Base-by-base conservation (phyloP, 1,140 invertebrate genomes). In the Brachionus sp. region DNA sequence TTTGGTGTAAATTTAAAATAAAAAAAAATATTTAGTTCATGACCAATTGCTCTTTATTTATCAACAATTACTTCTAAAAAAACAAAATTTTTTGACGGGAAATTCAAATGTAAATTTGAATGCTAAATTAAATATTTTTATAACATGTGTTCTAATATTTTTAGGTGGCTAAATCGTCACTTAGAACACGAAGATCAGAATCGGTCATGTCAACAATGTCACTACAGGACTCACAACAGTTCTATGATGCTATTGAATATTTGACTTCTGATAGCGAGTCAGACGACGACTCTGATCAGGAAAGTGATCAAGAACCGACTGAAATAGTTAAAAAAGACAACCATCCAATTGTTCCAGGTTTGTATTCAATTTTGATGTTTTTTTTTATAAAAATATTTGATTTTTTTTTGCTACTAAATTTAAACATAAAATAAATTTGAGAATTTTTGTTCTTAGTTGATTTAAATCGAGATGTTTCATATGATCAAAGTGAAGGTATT, bases 201-300 rank as follows among this genome's bases (percentile, higher is more conserved):
- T 80, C 77, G 0, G 50, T 80, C 0, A 80, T 80, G 33, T 80
- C 77, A 42, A 80, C 33, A 42, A 37, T 66, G 7, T 80, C 77
- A 6, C 35, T 80, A n/a, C 77, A 80, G 29, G 77, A 80, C 33
- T 80, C 77, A 7, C 77, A 80, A 37, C 29, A 80, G 35, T 80
- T 80, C 23, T 80, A 80, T 80, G 77, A 80, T 80, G 77, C 77
- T 19, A 80, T 80, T 44, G 77, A 80, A 29, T 80, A 80, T n/a
- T 50, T 80, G 35, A 80, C 77, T 13, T 80, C 77, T n/a, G 77
- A 80, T 1, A 80, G 50, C 13, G 77, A 80, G 33, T 80, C 77
- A 10, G 77, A 80, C 9, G 77, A 80, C 13, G 77, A 80, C 19
- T 80, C 77, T 7, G 77, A 80, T 13, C 50, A 66, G 39, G 77